A percentile compares a stretch with the other conserved stretches of the same genome.
These are phyloP conservation scores for Scaptomyza reducta DNA, from an alignment of 2,888 invertebrate species.

Conservation along the genomic window DNA sequence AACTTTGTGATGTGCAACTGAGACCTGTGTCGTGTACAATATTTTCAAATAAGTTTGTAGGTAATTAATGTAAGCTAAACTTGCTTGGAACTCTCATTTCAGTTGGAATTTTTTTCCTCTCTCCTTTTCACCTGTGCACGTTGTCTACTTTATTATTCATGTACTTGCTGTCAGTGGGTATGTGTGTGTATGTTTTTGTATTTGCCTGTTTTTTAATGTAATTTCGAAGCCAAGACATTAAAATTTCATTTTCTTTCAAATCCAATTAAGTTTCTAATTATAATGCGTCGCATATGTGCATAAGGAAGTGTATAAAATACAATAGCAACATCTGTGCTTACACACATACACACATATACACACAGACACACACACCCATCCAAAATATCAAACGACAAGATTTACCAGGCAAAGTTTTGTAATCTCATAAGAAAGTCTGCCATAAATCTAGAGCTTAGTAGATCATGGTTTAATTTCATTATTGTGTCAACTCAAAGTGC, in stretches of 20 bases:
- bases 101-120: background rate
- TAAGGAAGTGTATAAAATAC: constrained; percentile 42
- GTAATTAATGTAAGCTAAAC: constrained; percentile 51
- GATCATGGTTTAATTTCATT: constrained; percentile 18
- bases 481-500: constrained; percentile 17
- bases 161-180: constrained; percentile 5
- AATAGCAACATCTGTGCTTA: constrained; percentile 37
- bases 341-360: constrained; percentile 23
- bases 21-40: constrained; percentile 42
- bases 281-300: constrained; percentile 55
- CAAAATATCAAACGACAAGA: constrained; percentile 9
- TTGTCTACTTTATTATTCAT: constrained; percentile 36
- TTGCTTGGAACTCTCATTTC: constrained; percentile 13
- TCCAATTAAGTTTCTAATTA: constrained; percentile 77
- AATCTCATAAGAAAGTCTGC: constrained; percentile 14
- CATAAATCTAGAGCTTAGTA: constrained; percentile 7
- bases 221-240: constrained; percentile 61
- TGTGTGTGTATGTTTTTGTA: constrained; percentile 17
- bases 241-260: constrained; percentile 72
- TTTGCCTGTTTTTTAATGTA: constrained; percentile 54
- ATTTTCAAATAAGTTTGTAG: constrained; percentile 61
- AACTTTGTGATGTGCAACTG: constrained; percentile 17
- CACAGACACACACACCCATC: constrained; percentile 6
- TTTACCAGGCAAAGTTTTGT: constrained; percentile 22
- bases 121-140: constrained; percentile 7